A percentile compares a stretch with the other conserved stretches of the same genome.
Evolutionary conservation across 1,140 invertebrate genomes (phyloP).

Genomic region (Drosophila pallidifrons): DNA sequence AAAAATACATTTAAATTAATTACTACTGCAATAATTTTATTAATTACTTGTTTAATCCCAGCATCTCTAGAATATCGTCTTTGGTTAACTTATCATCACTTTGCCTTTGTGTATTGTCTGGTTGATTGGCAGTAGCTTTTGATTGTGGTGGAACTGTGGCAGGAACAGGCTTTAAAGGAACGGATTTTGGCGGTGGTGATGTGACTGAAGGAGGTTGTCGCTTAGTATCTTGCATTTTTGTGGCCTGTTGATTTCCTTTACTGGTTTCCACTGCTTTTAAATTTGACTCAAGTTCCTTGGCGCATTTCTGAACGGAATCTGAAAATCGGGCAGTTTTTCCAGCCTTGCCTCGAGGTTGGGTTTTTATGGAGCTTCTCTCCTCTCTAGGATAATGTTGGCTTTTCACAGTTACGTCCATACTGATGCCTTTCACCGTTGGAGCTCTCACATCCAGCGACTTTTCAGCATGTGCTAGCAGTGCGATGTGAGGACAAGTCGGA

Average conservation of each 20-base stretch:
- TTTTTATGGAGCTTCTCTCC: background rate
- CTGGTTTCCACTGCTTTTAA: background rate
- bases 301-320: conserved; percentile 11
- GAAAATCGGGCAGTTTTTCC: background rate
- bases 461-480: background rate
- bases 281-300: background rate
- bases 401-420: conserved; percentile 43
- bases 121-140: background rate
- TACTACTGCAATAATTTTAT: background rate
- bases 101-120: background rate
- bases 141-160: background rate
- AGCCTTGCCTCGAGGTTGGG: background rate
- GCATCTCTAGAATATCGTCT: conserved; percentile 59
- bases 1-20: too few relatives aligned
- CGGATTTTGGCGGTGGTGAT: background rate
- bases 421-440: background rate
- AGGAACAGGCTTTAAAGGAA: background rate
- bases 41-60: conserved; percentile 34
- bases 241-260: background rate
- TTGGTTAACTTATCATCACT: conserved; percentile 51
- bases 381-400: conserved; percentile 29
- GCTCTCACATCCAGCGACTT: background rate
- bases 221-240: background rate
- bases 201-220: background rate
- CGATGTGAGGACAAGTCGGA: conserved; percentile 1